Base-by-base conservation (phyloP, 35 echinoderm and acorn worm genomes). In the Hemicentrotus pulcherrimus region DNA sequence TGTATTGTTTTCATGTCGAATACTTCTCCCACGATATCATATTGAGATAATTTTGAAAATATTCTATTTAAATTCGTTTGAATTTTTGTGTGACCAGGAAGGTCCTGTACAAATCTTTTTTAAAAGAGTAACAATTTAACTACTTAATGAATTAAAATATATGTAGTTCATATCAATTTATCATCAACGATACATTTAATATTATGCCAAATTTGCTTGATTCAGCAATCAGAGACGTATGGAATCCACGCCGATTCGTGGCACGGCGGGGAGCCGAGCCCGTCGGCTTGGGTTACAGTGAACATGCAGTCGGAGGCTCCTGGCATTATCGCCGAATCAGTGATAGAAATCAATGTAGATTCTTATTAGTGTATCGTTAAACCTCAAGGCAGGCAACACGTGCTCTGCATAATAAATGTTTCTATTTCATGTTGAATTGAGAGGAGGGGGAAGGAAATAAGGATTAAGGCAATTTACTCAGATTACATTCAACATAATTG, bases 301-400 rank as follows among this genome's bases (percentile, higher is more conserved):
- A 78, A 78, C 65, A 78, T 78, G 65, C 65, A 22, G 65, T 78
- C 19, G 65, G 65, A 28, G 50, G 19, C 65, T 78, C 65, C 65
- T n/a, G 65, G 65, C 65, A 78, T 78, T 78, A 78, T 78, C 65
- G 65, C 65, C 24, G 65, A 78, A 78, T 78, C 65, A 78, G 65
- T n/a, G 65, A 78, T 78, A 78, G 22, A 78, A 78, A 78, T 78
- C 65, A 78, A n/a, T 28, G 65, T 78, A 78, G 65, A 78, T 78
- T 78, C 65, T 78, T 78, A 78, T 78, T 78, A 78, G 65, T 78
- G 65, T 78, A 78, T 78, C 65, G 65, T 78, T 78, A 78, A 78
- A 78, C 65, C 19, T 78, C 65, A 7, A 78, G 65, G 22, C 19
- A 78, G 65, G 65, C 65, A 78, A 78, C 65, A 78, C 65, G 65